A percentile compares a stretch with the other conserved stretches of the same genome.
phyloP scores from a whole-genome alignment of 1,140 invertebrate genomes.

The Bombus balteatus region DNA sequence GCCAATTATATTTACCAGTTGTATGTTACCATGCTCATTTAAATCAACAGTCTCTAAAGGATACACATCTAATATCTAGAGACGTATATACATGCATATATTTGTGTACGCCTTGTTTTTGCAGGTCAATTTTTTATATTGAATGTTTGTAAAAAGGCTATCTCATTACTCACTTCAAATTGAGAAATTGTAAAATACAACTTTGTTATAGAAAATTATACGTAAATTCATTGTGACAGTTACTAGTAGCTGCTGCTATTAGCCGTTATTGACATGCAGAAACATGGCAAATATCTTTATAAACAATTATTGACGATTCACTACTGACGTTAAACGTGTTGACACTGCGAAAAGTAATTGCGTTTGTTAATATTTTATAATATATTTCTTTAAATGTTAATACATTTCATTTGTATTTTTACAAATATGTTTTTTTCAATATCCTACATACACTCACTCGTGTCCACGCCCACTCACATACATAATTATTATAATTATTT shows the following conservation, averaged over 20 bases:
- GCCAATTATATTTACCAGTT: not conserved
- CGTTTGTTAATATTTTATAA: constrained; percentile 44
- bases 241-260: too few species aligned
- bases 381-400: constrained; percentile 44
- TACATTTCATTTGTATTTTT: constrained; percentile 41
- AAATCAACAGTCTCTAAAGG: not conserved
- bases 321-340: constrained; percentile 28
- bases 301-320: constrained; percentile 7
- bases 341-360: constrained; percentile 26
- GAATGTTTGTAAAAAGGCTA: not conserved
- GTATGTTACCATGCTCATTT: constrained; percentile 5
- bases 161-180: not conserved
- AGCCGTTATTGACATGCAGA: not conserved
- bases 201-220: not conserved
- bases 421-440: constrained; percentile 36
- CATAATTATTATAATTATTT: not conserved
- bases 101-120: not conserved
- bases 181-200: not conserved
- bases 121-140: not conserved
- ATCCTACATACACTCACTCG: not conserved
- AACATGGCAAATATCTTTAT: constrained; percentile 9
- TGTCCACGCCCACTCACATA: too few species aligned
- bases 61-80: not conserved
- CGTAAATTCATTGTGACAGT: not conserved
- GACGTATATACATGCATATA: not conserved